phyloP scores from a whole-genome alignment of 2,888 invertebrate genomes.

The Napeogenes sylphis region DNA sequence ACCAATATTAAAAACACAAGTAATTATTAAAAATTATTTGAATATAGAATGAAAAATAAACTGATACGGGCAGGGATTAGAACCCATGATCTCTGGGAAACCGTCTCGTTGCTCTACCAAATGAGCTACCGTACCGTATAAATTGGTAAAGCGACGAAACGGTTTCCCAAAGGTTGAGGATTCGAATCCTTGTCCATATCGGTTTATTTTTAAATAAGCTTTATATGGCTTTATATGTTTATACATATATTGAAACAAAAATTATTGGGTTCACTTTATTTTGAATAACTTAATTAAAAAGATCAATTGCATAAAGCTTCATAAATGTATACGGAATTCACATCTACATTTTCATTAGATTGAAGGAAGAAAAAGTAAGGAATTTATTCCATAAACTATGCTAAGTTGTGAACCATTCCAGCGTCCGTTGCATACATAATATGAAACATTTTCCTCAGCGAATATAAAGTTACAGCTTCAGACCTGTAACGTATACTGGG shows the following conservation, averaged over 20 bases:
- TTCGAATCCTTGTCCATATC: too few species aligned
- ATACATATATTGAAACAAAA: not conserved
- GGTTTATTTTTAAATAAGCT: too few species aligned
- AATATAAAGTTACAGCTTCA: conserved; percentile 58
- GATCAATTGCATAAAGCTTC: too few species aligned
- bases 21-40: not conserved
- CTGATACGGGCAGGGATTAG: too few species aligned
- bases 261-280: not conserved
- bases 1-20: not conserved
- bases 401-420: conserved; percentile 50
- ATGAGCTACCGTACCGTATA: too few species aligned
- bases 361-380: conserved; percentile 16
- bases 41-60: too few species aligned
- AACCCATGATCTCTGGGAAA: too few species aligned
- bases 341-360: conserved; percentile 4
- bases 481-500: conserved; percentile 19
- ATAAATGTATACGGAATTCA: too few species aligned
- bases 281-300: not conserved
- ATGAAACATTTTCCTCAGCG: conserved; percentile 55
- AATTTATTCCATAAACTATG: conserved; percentile 27
- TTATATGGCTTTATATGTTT: too few species aligned
- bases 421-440: conserved; percentile 59
- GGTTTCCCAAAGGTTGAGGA: too few species aligned
- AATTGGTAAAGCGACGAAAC: too few species aligned
- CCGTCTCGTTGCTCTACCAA: too few species aligned